phyloP scores from a whole-genome alignment of 1,140 invertebrate species.

The Zaprionus capensis region DNA sequence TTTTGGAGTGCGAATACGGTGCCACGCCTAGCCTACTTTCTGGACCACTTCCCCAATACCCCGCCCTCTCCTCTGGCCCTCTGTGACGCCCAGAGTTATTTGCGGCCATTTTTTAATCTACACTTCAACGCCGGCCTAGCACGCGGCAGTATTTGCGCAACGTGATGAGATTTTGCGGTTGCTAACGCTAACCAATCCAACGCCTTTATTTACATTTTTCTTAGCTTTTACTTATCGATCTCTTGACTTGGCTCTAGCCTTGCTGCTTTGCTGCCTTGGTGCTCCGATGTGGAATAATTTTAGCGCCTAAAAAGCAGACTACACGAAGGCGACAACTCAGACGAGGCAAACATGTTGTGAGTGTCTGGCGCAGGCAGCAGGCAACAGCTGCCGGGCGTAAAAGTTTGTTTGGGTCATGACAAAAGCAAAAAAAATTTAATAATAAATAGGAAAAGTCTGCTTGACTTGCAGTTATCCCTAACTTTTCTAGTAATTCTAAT shows the following conservation, averaged over 20 bases:
- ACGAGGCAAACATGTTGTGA: conserved; percentile 5
- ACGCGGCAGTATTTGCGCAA: conserved; percentile 77
- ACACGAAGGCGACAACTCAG: conserved; percentile 6
- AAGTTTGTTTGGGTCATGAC: conserved; percentile 20
- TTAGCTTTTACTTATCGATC: conserved; percentile 62
- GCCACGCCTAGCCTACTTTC: conserved; percentile 24
- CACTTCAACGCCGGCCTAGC: conserved; percentile 69
- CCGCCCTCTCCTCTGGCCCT: conserved; percentile 1
- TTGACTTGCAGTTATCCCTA: conserved; percentile 10
- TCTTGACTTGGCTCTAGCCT: conserved; percentile 50
- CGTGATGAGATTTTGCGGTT: conserved; percentile 81
- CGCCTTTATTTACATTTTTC: conserved; percentile 76
- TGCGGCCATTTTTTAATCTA: conserved; percentile 80
- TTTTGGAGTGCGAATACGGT: conserved; percentile 64
- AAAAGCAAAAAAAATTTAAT: conserved; percentile 16
- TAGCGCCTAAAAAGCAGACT: conserved; percentile 28
- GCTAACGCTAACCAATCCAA: conserved; percentile 35
- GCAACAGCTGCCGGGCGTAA: conserved; percentile 26
- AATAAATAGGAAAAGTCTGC: conserved; percentile 31
- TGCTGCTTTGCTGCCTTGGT: conserved; percentile 17
- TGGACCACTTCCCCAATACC: not conserved
- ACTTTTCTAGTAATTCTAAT: not conserved
- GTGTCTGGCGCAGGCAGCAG: conserved; percentile 13
- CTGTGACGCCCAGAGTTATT: conserved; percentile 64
- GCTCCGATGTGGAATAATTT: conserved; percentile 32